Conservation (phyloP, 2,797 vertebrate genomes). For the Gadopsis marmoratus region DNA sequence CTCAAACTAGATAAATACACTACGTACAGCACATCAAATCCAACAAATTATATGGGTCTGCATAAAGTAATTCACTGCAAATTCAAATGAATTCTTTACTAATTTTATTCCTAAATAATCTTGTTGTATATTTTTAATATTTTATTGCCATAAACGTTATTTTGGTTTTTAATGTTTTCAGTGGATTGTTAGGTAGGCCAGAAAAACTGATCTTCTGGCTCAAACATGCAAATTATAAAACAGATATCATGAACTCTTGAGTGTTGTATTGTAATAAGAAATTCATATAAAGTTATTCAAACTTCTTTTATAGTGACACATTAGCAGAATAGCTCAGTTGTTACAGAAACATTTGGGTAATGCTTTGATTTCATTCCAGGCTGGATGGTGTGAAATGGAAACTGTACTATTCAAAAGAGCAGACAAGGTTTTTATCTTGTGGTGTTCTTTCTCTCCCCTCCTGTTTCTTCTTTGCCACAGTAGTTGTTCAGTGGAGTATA, state of each 20-base stretch:
- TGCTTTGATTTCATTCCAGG: conserved; percentile 43
- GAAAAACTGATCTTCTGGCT: conserved; percentile 21
- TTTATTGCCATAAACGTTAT: not conserved
- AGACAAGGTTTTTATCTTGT: conserved; percentile 56
- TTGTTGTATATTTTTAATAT: conserved; percentile 6
- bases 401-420: conserved; percentile 61
- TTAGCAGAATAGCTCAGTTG: conserved; percentile 1
- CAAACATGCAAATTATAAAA: conserved; percentile 18
- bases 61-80: not conserved
- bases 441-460: conserved; percentile 42
- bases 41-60: not conserved
- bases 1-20: not conserved
- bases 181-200: not conserved
- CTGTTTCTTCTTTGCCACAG: conserved; percentile 54
- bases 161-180: conserved; percentile 9
- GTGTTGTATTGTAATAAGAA: not conserved
- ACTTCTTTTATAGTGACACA: conserved; percentile 10
- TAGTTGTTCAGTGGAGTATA: conserved; percentile 74
- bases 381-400: conserved; percentile 46
- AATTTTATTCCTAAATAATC: not conserved
- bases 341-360: conserved; percentile 12
- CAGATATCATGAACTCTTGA: conserved; percentile 4
- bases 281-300: conserved; percentile 17
- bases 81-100: not conserved
- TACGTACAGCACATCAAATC: not conserved